A percentile compares a stretch with the other conserved stretches of the same genome.
These are phyloP conservation scores for Ochropacha duplaris DNA, from an alignment of 2,888 invertebrate species.

Conservation along the genomic window DNA sequence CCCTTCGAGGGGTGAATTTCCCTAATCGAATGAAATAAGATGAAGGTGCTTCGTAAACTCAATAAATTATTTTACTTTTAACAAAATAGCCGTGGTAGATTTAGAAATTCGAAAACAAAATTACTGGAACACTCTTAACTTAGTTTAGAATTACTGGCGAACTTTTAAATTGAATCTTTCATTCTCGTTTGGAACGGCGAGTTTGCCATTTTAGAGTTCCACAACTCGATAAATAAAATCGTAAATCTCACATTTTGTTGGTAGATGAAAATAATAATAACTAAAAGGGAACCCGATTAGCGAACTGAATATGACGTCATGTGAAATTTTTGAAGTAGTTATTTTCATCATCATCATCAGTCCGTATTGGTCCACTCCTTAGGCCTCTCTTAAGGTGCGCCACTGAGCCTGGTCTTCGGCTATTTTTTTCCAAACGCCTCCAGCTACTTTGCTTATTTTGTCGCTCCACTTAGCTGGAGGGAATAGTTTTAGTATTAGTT, in stretches of 20 bases:
- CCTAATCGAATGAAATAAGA: constrained; percentile 6
- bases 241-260: neutral
- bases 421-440: too few species aligned
- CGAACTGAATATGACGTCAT: too few species aligned
- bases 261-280: neutral
- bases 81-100: constrained; percentile 22
- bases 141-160: constrained; percentile 28
- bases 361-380: too few species aligned
- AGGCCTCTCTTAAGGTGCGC: too few species aligned
- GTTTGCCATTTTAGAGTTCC: constrained; percentile 7
- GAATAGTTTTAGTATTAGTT: too few species aligned
- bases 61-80: constrained; percentile 25
- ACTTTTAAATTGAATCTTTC: constrained; percentile 35
- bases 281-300: neutral
- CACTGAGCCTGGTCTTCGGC: too few species aligned
- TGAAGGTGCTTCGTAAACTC: constrained; percentile 11
- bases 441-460: too few species aligned
- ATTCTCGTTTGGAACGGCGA: constrained; percentile 14
- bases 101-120: constrained; percentile 28
- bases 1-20: neutral
- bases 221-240: constrained; percentile 4
- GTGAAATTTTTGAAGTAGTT: too few species aligned
- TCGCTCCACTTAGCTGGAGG: too few species aligned
- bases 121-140: constrained; percentile 31
- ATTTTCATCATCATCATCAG: too few species aligned